Percentiles rank a stretch among this genome's conserved stretches.
phyloP scores from a whole-genome alignment of 1,140 invertebrate species.

The Tachypleus tridentatus region DNA sequence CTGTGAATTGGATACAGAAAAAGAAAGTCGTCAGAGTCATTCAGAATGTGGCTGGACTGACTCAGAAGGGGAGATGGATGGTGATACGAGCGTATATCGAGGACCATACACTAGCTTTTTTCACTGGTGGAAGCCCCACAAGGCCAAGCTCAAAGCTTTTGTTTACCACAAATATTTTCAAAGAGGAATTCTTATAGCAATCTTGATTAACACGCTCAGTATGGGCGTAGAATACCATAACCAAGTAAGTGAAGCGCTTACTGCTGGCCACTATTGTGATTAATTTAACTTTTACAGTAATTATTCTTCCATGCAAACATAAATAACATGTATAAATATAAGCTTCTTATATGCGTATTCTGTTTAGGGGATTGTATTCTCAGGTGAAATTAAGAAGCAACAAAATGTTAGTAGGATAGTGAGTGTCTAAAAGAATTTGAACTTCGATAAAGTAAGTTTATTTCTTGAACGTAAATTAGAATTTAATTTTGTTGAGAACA shows the following conservation, averaged over 20 bases:
- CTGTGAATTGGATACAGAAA: constrained; percentile 19
- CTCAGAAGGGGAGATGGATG: constrained; percentile 20
- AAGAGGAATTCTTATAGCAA: constrained; percentile 88
- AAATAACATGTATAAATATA: too few species aligned
- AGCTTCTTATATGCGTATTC: too few species aligned
- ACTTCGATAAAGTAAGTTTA: too few species aligned
- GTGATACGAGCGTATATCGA: constrained; percentile 8
- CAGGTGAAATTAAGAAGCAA: too few species aligned
- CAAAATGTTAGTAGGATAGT: too few species aligned
- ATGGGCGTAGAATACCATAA: constrained; percentile 99
- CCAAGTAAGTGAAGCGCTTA: constrained; percentile 16
- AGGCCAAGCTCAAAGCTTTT: constrained; percentile 19
- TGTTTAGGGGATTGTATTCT: too few species aligned
- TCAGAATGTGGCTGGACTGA: constrained; percentile 21
- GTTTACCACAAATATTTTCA: constrained; percentile 52
- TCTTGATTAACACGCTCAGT: constrained; percentile 94
- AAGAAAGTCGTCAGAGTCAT: constrained; percentile 11
- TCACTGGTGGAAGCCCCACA: constrained; percentile 15
- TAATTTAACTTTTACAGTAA: too few species aligned
- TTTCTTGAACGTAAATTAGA: too few species aligned
- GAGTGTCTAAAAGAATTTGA: too few species aligned
- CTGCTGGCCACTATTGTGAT: not conserved
- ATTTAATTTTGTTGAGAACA: too few species aligned
- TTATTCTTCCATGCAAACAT: too few species aligned
- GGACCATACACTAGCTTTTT: constrained; percentile 5